Evolutionary conservation across 2,797 vertebrate species (phyloP).

Genomic region (Myotis findleyi): DNA sequence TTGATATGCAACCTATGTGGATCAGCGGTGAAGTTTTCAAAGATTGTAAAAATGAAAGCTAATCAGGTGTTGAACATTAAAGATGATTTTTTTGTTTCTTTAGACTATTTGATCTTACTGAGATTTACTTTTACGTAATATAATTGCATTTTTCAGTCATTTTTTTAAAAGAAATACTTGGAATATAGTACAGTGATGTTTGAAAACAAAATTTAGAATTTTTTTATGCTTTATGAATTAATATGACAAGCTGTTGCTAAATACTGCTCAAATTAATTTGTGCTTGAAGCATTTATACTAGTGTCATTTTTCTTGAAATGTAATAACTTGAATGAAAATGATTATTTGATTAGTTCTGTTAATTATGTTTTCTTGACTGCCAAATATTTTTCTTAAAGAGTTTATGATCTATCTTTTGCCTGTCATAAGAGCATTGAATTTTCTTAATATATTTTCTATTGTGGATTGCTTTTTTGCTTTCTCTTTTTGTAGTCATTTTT

Average conservation of each 20-base stretch:
- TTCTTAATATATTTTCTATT: slow-evolving; percentile 63
- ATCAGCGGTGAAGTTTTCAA: slow-evolving; percentile 42
- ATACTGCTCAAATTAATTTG: slow-evolving; percentile 66
- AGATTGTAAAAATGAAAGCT: slow-evolving; percentile 2
- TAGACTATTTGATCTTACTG: slow-evolving; percentile 73
- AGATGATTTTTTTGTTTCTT: slow-evolving; percentile 60
- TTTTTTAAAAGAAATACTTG: slow-evolving; percentile 58
- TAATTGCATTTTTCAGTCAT: slow-evolving; percentile 78
- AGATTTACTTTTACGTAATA: slow-evolving; percentile 74
- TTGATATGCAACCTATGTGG: slow-evolving; percentile 53
- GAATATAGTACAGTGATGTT: neutral
- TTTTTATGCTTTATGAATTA: slow-evolving; percentile 79
- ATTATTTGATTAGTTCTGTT: slow-evolving; percentile 76
- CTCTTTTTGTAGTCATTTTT: slow-evolving; percentile 34
- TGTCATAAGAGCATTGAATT: slow-evolving; percentile 60
- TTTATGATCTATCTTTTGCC: slow-evolving; percentile 54
- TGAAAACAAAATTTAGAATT: slow-evolving; percentile 82
- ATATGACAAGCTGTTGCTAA: slow-evolving; percentile 71
- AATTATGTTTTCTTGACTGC: slow-evolving; percentile 64
- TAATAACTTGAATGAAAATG: slow-evolving; percentile 81
- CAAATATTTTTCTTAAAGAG: slow-evolving; percentile 72
- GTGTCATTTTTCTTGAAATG: slow-evolving; percentile 79
- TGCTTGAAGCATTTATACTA: slow-evolving; percentile 71
- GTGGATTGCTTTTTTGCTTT: slow-evolving; percentile 67
- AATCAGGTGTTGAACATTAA: slow-evolving; percentile 62